Conservation (phyloP, 2,888 invertebrate genomes). For the Allolobophora icterica region DNA sequence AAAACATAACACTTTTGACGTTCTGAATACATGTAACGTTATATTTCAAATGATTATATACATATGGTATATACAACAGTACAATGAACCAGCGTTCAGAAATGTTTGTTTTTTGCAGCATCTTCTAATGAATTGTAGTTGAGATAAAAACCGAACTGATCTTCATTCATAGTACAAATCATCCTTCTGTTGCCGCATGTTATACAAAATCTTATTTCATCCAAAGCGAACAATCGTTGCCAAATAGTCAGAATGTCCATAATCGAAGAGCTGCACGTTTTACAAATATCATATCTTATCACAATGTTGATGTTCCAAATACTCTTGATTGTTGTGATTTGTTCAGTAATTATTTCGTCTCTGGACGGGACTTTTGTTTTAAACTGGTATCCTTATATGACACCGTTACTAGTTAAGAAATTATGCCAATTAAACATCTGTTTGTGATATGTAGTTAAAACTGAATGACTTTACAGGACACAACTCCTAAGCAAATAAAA, state of each 20-base stretch:
- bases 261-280: neutral
- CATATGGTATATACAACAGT: too few species aligned
- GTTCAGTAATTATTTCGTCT: slow-evolving; percentile 1
- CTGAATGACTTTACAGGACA: neutral
- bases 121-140: neutral
- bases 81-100: too few species aligned
- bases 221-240: neutral
- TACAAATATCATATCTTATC: neutral
- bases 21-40: too few species aligned
- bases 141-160: neutral
- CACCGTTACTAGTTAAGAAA: neutral
- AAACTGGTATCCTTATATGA: neutral
- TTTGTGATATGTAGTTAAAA: neutral
- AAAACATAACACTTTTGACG: too few species aligned
- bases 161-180: neutral
- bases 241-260: neutral
- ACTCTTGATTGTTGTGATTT: neutral
- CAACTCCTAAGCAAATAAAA: neutral
- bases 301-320: neutral
- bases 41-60: too few species aligned
- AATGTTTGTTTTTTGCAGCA: too few species aligned
- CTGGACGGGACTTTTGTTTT: neutral
- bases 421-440: slow-evolving; percentile 1
- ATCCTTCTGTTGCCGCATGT: neutral
- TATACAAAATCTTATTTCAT: neutral